Evolutionary conservation across 2,113 vertebrate genomes (phyloP).

Genomic region (Athene cunicularia): DNA sequence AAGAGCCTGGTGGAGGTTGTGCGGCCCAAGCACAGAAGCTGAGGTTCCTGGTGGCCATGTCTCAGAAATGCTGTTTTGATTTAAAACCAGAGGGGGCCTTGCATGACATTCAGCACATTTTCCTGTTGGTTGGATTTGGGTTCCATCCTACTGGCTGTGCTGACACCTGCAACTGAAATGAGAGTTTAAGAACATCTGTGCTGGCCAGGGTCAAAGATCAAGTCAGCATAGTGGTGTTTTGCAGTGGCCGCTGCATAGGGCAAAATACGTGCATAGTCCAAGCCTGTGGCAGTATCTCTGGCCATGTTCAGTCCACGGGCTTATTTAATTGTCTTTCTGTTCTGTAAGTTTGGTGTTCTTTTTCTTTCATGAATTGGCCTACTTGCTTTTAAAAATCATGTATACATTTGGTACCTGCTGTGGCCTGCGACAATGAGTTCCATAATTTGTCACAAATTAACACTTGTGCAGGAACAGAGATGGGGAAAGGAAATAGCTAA

Average conservation of each 20-base stretch:
- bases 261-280: rapidly evolving
- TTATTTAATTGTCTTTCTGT: background rate
- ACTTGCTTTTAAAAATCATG: background rate
- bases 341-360: background rate
- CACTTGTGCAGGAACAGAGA: background rate
- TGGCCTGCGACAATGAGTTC: background rate
- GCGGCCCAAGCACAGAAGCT: background rate
- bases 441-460: background rate
- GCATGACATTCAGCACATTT: rapidly evolving
- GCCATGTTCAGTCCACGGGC: background rate
- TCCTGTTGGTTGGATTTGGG: background rate
- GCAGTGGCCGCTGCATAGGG: too few species aligned
- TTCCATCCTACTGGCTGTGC: rapidly evolving
- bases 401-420: background rate
- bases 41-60: background rate
- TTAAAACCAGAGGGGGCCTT: background rate
- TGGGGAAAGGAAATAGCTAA: background rate
- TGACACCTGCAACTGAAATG: background rate
- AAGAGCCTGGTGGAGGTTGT: background rate
- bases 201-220: background rate
- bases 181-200: background rate
- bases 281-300: rapidly evolving
- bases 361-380: background rate
- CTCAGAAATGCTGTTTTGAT: background rate
- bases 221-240: background rate